Evolutionary conservation across 1,140 invertebrate genomes (phyloP).

Genomic region (Caerostris extrusa): DNA sequence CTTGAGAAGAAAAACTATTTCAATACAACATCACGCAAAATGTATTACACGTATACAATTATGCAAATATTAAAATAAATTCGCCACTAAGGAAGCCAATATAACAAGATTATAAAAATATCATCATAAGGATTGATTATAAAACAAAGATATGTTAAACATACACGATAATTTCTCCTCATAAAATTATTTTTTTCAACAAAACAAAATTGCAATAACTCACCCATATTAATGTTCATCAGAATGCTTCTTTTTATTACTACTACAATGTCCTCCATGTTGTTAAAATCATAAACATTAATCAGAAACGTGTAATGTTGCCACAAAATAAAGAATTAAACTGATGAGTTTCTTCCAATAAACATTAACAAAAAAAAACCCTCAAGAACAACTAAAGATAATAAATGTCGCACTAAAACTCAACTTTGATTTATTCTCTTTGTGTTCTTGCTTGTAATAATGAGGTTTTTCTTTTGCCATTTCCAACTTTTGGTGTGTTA

Average conservation of each 20-base stretch:
- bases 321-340: conserved; percentile 13
- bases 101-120: not conserved
- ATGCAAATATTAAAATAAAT: too few relatives aligned
- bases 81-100: too few relatives aligned
- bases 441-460: not conserved
- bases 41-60: too few relatives aligned
- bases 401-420: not conserved
- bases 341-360: not conserved
- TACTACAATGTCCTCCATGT: not conserved
- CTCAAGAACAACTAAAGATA: not conserved
- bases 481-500: not conserved
- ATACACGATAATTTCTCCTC: too few relatives aligned
- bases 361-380: not conserved
- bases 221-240: not conserved
- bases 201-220: not conserved
- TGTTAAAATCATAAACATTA: not conserved
- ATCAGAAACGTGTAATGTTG: not conserved
- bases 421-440: not conserved
- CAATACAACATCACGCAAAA: too few relatives aligned
- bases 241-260: not conserved
- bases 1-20: too few relatives aligned
- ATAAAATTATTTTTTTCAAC: not conserved
- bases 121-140: not conserved
- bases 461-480: not conserved
- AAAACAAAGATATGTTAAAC: too few relatives aligned